phyloP scores from a whole-genome alignment of 2,888 invertebrate genomes.

The Andrena chrysosceles region DNA sequence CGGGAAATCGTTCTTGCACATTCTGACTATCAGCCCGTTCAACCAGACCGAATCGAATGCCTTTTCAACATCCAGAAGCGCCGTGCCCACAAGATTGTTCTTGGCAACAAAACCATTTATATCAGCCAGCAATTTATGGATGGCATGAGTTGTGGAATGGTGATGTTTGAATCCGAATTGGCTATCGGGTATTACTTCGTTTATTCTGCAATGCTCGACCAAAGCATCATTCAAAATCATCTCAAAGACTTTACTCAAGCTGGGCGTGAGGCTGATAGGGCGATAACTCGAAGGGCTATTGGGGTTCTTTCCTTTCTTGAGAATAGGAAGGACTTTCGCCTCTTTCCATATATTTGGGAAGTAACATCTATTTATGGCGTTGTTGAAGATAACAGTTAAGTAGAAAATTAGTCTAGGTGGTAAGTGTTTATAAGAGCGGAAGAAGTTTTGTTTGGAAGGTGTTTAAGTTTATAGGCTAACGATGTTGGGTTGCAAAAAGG shows the following conservation, averaged over 20 bases:
- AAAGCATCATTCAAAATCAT: neutral
- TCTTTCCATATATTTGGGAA: too few relatives aligned
- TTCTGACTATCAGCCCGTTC: neutral
- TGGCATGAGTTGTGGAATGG: neutral
- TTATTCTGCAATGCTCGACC: fast-evolving
- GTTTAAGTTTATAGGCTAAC: neutral
- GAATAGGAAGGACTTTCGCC: conserved; percentile 45
- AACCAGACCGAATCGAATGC: neutral
- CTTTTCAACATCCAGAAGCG: neutral
- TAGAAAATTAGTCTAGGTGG: too few relatives aligned
- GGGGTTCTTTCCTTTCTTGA: conserved; percentile 27
- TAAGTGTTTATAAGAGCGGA: too few relatives aligned
- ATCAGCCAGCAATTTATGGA: neutral
- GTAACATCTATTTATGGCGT: too few relatives aligned
- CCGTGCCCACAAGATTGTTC: neutral
- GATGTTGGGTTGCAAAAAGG: neutral
- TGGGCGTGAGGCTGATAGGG: conserved; percentile 36
- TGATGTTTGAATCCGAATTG: neutral
- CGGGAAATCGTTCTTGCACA: neutral
- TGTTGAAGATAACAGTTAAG: too few relatives aligned
- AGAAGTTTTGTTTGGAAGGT: too few relatives aligned
- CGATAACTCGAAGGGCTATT: conserved; percentile 10
- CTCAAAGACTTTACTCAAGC: neutral
- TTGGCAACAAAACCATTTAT: neutral
- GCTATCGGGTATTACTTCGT: neutral